Percentiles rank a stretch among this genome's conserved stretches.
Evolutionary conservation across 1,140 invertebrate species (phyloP).

Genomic region (Penaeus indicus): DNA sequence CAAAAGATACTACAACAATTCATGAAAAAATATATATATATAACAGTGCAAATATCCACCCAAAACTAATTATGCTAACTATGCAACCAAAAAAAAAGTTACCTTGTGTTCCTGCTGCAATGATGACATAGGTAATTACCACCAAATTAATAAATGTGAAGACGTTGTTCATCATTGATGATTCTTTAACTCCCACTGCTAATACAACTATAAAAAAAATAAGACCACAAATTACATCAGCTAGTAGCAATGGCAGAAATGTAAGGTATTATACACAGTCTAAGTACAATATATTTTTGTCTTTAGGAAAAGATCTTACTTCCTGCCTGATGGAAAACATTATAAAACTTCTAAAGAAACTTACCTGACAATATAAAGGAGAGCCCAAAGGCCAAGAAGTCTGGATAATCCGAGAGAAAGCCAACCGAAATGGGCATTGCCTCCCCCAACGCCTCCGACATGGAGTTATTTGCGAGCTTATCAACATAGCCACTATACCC

Average conservation of each 20-base stretch:
- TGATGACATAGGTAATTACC: constrained; percentile 86
- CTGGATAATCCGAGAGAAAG: constrained; percentile 85
- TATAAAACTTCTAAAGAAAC: not conserved
- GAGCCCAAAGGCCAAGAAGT: constrained; percentile 83
- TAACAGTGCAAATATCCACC: no score
- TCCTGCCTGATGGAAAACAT: no score
- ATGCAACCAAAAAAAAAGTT: not conserved
- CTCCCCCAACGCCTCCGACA: constrained; percentile 78
- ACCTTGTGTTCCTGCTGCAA: constrained; percentile 76
- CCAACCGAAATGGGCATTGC: constrained; percentile 80
- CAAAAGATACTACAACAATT: no score
- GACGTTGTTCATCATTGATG: constrained; percentile 89
- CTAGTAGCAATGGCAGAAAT: no score
- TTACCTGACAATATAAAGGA: constrained; percentile 77
- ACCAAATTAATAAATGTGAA: constrained; percentile 89
- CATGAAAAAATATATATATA: no score
- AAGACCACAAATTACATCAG: not conserved
- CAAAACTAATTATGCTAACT: not conserved
- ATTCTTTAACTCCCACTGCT: constrained; percentile 88
- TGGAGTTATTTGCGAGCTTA: constrained; percentile 81
- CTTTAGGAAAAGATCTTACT: no score
- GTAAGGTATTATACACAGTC: no score
- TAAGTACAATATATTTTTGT: no score
- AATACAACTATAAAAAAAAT: constrained; percentile 74
- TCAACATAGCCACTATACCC: constrained; percentile 93